Base-by-base conservation (phyloP, 2,113 vertebrate genomes). In the Tychaedon coryphoeus region DNA sequence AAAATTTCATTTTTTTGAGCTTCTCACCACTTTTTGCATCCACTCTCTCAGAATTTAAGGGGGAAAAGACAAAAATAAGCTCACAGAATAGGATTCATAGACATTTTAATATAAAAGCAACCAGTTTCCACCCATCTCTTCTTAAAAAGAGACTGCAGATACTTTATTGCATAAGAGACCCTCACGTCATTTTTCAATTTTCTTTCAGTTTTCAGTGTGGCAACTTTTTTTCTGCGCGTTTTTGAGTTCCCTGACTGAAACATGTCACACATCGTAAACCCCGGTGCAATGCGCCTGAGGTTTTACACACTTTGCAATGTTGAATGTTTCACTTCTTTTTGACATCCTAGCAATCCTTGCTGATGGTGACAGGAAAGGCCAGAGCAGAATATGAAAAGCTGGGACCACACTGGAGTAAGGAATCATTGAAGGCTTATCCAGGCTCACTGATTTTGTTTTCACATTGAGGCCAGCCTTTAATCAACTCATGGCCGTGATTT, bases 321-420 rank as follows among this genome's bases (percentile, higher is more conserved):
- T 66, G 6, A 19, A 84, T 53, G 56, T 84, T 92, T 95, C 25
- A 13, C 47, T 90, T 57, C n/a, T 88, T 79, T 84, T 36, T 84
- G 57, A 67, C 48, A 34, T 81, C 18, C 26, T 80, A 84, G 80
- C 40, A 70, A 47, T 43, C 53, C 61, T 34, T 81, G 70, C 40
- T 75, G 72, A n/a, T 57, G 45, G 53, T 65, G 40, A 92, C 57
- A 87, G 61, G 36, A 67, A 80, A 81, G 69, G 48, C 79, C 61
- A 87, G 69, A 53, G 34, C 20, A 7, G 53, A 89, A 61, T 64
- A 65, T 22, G 50, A 86, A 86, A 86, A 86, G 47, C 71, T 60
- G 70, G 47, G 64, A 86, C 45, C 20, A 36, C 1, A 2, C 28
- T 66, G 60, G 34, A 66, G 70, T 34, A 47, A 86, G 38, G 56